phyloP scores from a whole-genome alignment of 2,113 vertebrate species.

The Typhlomys cinereus region DNA sequence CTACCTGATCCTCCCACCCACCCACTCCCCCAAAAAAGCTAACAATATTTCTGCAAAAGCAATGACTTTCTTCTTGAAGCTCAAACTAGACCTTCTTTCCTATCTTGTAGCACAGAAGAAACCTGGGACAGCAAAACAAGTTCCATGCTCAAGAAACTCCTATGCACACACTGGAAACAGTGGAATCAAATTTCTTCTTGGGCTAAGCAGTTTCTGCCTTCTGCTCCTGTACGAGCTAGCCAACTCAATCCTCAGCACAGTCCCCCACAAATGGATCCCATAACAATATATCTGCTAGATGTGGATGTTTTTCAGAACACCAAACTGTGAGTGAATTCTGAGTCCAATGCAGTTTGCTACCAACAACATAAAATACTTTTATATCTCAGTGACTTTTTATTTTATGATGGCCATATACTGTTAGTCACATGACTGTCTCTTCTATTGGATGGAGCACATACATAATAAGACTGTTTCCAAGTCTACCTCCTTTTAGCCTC shows the following conservation, averaged over 20 bases:
- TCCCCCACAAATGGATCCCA: neutral
- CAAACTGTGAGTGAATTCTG: neutral
- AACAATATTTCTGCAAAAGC: neutral
- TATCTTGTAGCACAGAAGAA: neutral
- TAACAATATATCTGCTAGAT: neutral
- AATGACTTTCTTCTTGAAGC: neutral
- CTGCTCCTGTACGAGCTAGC: neutral
- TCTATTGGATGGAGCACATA: neutral
- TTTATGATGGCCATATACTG: neutral
- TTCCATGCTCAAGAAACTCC: neutral
- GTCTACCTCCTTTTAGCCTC: neutral
- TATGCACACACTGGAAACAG: neutral
- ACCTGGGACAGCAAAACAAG: neutral
- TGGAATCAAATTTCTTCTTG: neutral
- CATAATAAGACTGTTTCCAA: neutral
- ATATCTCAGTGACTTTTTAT: neutral
- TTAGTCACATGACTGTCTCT: neutral
- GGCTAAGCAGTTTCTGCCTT: neutral
- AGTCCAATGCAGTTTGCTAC: neutral
- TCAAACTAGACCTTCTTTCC: neutral
- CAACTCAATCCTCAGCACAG: neutral
- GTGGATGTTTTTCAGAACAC: conserved; percentile 7
- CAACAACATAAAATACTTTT: neutral
- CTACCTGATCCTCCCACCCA: too few species aligned
- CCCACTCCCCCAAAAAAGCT: neutral